phyloP scores from a whole-genome alignment of 2,888 invertebrate genomes.

The Meteorus colon region DNA sequence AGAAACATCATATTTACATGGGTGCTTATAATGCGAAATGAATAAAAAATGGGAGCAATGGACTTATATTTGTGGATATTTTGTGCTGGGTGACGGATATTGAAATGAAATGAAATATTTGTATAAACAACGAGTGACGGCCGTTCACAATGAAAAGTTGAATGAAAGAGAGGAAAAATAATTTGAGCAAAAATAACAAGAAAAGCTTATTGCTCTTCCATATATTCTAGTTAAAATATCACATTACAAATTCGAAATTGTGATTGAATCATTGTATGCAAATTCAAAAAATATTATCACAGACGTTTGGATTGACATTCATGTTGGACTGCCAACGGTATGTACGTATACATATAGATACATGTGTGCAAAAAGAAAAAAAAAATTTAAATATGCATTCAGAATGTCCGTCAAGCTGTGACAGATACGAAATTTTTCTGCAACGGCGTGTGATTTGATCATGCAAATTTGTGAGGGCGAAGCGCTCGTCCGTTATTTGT shows the following conservation, averaged over 20 bases:
- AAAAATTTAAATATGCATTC: slow-evolving; percentile 19
- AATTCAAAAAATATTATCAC: background rate
- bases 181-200: background rate
- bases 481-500: slow-evolving; percentile 11
- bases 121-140: too few relatives aligned
- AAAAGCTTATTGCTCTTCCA: background rate
- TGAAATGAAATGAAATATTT: too few relatives aligned
- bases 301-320: background rate
- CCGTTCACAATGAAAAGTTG: too few relatives aligned
- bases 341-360: background rate
- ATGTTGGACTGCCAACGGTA: background rate
- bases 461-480: slow-evolving; percentile 17
- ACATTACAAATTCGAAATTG: background rate
- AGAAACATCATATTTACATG: too few relatives aligned
- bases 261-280: background rate
- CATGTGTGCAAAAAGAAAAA: too few relatives aligned
- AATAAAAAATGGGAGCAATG: too few relatives aligned
- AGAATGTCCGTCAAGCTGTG: slow-evolving; percentile 30
- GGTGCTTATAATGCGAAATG: too few relatives aligned
- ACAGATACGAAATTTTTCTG: slow-evolving; percentile 22
- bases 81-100: too few relatives aligned
- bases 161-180: too few relatives aligned
- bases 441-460: slow-evolving; percentile 13
- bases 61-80: too few relatives aligned
- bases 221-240: background rate